Conservation (phyloP, 37 sponge, comb jelly and placozoan genomes). For the Spongilla lacustris region DNA sequence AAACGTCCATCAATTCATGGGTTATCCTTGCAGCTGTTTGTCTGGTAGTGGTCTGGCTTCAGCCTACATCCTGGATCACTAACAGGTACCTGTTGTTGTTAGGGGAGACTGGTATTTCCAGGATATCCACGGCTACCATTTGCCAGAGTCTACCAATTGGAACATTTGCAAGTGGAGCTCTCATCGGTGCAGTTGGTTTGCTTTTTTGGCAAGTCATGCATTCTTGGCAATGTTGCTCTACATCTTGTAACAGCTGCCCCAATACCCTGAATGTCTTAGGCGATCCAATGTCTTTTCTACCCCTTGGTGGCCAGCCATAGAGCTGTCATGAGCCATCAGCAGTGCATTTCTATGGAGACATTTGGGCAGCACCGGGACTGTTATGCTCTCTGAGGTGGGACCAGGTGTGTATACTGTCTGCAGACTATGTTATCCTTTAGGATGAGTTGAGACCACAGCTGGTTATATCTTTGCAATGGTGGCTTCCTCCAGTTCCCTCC, state of each 20-base stretch:
- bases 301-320: constrained; percentile 62
- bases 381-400: constrained; percentile 9
- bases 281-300: constrained; percentile 53
- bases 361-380: constrained; percentile 28
- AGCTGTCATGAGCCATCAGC: constrained; percentile 11
- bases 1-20: constrained; percentile 8
- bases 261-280: constrained; percentile 35
- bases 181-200: constrained; percentile 21
- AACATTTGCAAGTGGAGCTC: too few species aligned
- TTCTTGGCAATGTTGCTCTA: constrained; percentile 29
- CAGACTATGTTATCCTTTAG: constrained; percentile 45
- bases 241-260: constrained; percentile 57
- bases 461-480: constrained; percentile 44
- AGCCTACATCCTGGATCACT: constrained; percentile 58
- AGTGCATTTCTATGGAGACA: constrained; percentile 6
- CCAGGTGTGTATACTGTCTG: constrained; percentile 37
- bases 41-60: constrained; percentile 58
- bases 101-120: constrained; percentile 46
- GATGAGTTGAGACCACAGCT: constrained; percentile 51
- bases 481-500: constrained; percentile 26
- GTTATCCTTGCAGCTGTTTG: constrained; percentile 36
- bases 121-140: constrained; percentile 47
- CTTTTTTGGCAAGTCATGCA: constrained; percentile 43
- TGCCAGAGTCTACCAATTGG: constrained; percentile 35
- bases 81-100: constrained; percentile 55